These are phyloP conservation scores for Diarsia mendica DNA, from an alignment of 2,888 invertebrate genomes.

Conservation along the genomic window DNA sequence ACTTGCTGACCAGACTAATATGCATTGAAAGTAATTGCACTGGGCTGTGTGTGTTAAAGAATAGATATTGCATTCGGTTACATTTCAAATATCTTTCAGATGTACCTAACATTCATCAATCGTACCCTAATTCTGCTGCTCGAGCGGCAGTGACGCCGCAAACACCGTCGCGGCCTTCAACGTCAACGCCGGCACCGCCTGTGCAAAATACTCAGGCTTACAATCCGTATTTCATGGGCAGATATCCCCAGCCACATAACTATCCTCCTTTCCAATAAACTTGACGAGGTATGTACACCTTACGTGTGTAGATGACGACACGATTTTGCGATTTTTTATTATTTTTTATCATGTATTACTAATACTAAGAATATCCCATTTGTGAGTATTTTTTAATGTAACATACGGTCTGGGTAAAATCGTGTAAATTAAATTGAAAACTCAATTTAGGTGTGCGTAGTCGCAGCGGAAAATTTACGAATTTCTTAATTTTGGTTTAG, in stretches of 20 bases:
- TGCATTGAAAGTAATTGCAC: neutral
- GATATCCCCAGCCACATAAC: slow-evolving; percentile 65
- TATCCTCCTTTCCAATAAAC: slow-evolving; percentile 68
- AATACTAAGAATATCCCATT: slow-evolving; percentile 3
- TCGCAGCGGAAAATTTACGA: too few relatives aligned
- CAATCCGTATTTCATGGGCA: slow-evolving; percentile 57
- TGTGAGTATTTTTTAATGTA: slow-evolving; percentile 5
- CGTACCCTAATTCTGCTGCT: slow-evolving; percentile 32
- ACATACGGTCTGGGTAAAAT: neutral
- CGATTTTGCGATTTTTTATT: slow-evolving; percentile 35
- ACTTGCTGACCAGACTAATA: neutral
- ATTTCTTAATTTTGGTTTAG: too few relatives aligned
- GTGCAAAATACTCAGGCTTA: slow-evolving; percentile 37
- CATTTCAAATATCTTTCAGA: slow-evolving; percentile 44
- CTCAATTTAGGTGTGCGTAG: neutral
- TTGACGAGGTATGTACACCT: slow-evolving; percentile 61
- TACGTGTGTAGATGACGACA: slow-evolving; percentile 12
- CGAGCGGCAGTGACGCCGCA: slow-evolving; percentile 44
- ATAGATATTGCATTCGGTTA: neutral
- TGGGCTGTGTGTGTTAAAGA: neutral
- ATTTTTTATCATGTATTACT: slow-evolving; percentile 16
- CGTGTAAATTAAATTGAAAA: neutral
- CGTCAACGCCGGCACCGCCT: slow-evolving; percentile 38
- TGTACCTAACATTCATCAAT: slow-evolving; percentile 38
- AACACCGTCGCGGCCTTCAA: slow-evolving; percentile 35